Conservation (phyloP, 2,888 invertebrate genomes). For the Dasypolia templi region DNA sequence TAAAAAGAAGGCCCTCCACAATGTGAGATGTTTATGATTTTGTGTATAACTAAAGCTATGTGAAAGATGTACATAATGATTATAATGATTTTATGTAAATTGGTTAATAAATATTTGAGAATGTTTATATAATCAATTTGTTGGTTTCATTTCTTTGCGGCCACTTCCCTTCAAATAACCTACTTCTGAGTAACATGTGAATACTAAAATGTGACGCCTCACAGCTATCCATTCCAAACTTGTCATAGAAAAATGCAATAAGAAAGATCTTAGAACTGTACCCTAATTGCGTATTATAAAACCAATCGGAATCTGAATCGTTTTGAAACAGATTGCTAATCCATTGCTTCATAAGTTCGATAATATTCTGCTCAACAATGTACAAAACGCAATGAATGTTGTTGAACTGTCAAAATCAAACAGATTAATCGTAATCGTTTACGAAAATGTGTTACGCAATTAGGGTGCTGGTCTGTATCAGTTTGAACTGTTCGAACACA, state of each 20-base stretch:
- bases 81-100: slow-evolving; percentile 90
- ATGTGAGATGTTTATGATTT: slow-evolving; percentile 87
- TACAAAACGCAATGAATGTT: no score
- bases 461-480: no score
- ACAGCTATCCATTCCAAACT: not conserved
- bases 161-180: not conserved
- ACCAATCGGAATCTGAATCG: no score
- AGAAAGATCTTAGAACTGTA: not conserved
- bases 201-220: not conserved
- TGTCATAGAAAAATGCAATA: not conserved
- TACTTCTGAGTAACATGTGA: not conserved
- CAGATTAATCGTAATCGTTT: no score
- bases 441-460: no score
- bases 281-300: no score
- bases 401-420: no score
- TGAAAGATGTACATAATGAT: slow-evolving; percentile 89
- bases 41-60: slow-evolving; percentile 88
- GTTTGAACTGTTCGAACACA: not conserved
- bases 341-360: no score
- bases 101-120: slow-evolving; percentile 91
- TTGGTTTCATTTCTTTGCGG: slow-evolving; percentile 71
- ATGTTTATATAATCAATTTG: slow-evolving; percentile 89
- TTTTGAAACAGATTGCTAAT: no score
- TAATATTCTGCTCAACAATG: no score
- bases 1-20: slow-evolving; percentile 89